A percentile compares a stretch with the other conserved stretches of the same genome.
These are phyloP conservation scores for Pipra filicauda DNA, from an alignment of 2,113 vertebrate species.

Conservation along the genomic window DNA sequence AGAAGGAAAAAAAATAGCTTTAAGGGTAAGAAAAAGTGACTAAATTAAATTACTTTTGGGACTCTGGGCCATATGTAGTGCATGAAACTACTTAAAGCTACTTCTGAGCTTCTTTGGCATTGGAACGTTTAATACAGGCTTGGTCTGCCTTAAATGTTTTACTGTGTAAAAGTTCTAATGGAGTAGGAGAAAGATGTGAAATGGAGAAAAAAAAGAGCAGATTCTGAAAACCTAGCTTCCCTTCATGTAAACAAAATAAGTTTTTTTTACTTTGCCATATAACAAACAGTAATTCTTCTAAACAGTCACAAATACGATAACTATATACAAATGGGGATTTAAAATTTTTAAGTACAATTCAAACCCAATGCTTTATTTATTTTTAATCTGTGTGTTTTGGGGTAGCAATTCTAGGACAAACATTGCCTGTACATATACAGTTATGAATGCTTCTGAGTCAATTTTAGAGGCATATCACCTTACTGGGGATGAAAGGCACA, in stretches of 20 bases:
- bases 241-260: neutral
- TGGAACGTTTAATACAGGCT: neutral
- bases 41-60: conserved; percentile 27
- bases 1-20: neutral
- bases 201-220: neutral
- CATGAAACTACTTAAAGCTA: neutral
- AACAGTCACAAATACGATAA: neutral
- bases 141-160: neutral
- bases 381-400: neutral
- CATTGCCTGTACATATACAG: neutral
- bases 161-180: neutral
- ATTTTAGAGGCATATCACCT: neutral
- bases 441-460: neutral
- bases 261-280: neutral
- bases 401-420: neutral
- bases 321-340: neutral
- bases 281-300: neutral
- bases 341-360: neutral
- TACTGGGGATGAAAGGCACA: neutral
- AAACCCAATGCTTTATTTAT: neutral
- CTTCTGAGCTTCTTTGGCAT: conserved; percentile 26
- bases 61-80: neutral
- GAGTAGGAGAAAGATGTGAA: neutral
- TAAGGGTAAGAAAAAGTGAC: conserved; percentile 11
- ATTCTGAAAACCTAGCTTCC: neutral